phyloP scores from a whole-genome alignment of 2,888 invertebrate genomes.

The Agrypnus murinus region DNA sequence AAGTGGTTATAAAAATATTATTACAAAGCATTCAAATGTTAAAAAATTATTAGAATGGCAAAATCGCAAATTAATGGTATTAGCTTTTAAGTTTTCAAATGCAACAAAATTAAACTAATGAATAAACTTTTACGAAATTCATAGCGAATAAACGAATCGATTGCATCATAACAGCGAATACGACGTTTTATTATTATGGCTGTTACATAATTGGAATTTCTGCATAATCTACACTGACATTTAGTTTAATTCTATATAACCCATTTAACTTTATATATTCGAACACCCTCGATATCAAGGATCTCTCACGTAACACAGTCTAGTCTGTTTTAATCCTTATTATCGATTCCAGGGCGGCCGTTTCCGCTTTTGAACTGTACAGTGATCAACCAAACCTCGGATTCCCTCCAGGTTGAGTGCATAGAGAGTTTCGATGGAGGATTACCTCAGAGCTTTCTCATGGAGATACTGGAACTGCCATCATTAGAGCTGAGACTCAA shows the following conservation, averaged over 20 bases:
- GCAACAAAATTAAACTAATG: too few species aligned
- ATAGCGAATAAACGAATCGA: too few species aligned
- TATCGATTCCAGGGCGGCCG: constrained; percentile 82
- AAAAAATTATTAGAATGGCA: too few species aligned
- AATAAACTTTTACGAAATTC: too few species aligned
- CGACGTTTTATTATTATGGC: background rate
- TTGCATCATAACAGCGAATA: background rate
- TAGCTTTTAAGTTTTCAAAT: too few species aligned
- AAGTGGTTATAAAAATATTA: too few species aligned
- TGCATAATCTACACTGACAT: constrained; percentile 31
- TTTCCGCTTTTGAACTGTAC: constrained; percentile 91
- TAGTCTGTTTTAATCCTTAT: constrained; percentile 39
- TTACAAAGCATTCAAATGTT: too few species aligned
- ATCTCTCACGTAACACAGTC: constrained; percentile 30
- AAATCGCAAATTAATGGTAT: too few species aligned
- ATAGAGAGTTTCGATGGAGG: constrained; percentile 92
- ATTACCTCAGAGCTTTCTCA: constrained; percentile 88
- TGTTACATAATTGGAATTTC: constrained; percentile 4
- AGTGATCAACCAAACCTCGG: constrained; percentile 90
- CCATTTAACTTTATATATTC: constrained; percentile 24
- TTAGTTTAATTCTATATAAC: constrained; percentile 32
- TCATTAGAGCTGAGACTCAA: constrained; percentile 77
- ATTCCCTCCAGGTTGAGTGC: constrained; percentile 89
- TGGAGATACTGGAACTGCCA: constrained; percentile 85
- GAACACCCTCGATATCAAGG: constrained; percentile 28